Percentiles rank a stretch among this genome's conserved stretches.
Conservation (phyloP, 1,140 invertebrate genomes). For the Orius laevigatus region DNA sequence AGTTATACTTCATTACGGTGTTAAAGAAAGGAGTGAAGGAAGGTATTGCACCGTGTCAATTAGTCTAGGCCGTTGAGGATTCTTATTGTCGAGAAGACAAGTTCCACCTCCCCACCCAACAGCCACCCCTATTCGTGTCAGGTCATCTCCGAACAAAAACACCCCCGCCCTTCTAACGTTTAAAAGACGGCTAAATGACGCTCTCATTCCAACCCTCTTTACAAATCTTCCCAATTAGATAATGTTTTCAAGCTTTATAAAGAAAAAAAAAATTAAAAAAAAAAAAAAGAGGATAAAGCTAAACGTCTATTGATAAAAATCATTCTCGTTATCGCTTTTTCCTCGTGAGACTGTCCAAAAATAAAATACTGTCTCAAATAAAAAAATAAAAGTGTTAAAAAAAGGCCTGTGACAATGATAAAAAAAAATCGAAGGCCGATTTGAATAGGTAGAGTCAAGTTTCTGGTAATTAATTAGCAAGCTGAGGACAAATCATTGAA, state of each 20-base stretch:
- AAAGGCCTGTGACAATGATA: too few species aligned
- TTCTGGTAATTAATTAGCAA: too few species aligned
- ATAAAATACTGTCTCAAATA: too few species aligned
- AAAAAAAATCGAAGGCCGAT: too few species aligned
- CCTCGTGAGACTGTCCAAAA: too few species aligned
- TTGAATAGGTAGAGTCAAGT: too few species aligned
- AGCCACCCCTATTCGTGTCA: too few species aligned
- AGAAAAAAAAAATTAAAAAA: background rate
- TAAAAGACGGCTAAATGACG: constrained; percentile 3
- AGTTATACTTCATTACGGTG: constrained; percentile 7
- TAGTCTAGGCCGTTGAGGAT: constrained; percentile 9
- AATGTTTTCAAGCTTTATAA: background rate
- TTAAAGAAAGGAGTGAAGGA: constrained; percentile 15
- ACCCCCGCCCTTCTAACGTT: background rate
- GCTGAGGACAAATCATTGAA: too few species aligned
- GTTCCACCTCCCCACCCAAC: background rate
- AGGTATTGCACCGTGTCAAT: constrained; percentile 15
- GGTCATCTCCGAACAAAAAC: background rate
- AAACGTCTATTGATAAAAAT: background rate
- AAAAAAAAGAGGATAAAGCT: background rate
- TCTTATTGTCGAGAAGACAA: background rate
- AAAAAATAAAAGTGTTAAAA: too few species aligned
- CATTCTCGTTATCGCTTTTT: background rate
- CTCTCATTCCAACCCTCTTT: background rate
- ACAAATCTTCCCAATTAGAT: background rate